phyloP scores from a whole-genome alignment of 2,113 vertebrate species.

The Syrrhaptes paradoxus region DNA sequence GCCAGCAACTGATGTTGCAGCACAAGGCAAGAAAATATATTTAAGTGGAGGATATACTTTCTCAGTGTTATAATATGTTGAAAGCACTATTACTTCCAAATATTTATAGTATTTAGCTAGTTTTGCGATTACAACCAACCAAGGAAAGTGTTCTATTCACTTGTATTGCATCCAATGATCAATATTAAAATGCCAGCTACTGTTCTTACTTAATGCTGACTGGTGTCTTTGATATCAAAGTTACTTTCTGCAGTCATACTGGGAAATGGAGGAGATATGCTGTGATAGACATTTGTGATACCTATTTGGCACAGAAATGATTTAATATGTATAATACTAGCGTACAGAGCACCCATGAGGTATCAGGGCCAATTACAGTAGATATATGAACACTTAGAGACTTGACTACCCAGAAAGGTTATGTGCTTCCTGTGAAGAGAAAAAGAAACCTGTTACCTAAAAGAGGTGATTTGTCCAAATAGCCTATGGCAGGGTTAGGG shows the following conservation, averaged over 20 bases:
- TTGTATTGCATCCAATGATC: neutral
- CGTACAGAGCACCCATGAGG: neutral
- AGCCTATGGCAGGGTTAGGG: neutral
- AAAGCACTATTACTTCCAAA: constrained; percentile 20
- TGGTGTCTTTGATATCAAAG: neutral
- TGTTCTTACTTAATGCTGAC: neutral
- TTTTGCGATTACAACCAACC: neutral
- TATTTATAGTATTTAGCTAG: constrained; percentile 30
- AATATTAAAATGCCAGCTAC: neutral
- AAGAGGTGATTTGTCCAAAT: neutral
- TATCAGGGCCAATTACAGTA: neutral
- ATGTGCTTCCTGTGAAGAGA: neutral
- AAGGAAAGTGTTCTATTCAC: neutral
- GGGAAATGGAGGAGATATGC: neutral
- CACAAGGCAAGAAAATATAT: constrained; percentile 21
- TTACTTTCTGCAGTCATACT: neutral
- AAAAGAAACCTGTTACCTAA: neutral
- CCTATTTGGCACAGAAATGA: neutral
- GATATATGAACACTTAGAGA: neutral
- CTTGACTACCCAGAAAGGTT: neutral
- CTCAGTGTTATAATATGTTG: neutral
- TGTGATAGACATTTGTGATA: neutral
- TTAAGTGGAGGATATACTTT: constrained; percentile 7
- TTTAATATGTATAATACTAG: neutral
- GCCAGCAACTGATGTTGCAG: constrained; percentile 52